Percentiles rank a stretch among this genome's conserved stretches.
phyloP scores from a whole-genome alignment of 2,797 vertebrate genomes.

The Xenentodon cancila region DNA sequence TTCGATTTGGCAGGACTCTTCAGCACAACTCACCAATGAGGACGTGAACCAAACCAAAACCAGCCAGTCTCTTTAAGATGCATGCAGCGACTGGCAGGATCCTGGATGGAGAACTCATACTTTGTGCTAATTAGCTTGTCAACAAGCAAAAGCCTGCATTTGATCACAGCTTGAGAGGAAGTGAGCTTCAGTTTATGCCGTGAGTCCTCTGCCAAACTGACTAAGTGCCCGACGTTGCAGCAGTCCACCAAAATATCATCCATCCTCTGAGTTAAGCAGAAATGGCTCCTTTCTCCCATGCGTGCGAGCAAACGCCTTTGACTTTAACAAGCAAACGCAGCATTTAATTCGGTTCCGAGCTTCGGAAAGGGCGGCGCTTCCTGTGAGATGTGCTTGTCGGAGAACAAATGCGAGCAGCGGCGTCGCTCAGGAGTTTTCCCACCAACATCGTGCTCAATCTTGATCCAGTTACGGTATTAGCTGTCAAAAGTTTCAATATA shows the following conservation, averaged over 20 bases:
- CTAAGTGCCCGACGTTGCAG: slow-evolving; percentile 36
- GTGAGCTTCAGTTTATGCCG: slow-evolving; percentile 51
- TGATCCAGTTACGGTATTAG: too few species aligned
- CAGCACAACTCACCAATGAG: slow-evolving; percentile 65
- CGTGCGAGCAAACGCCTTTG: not conserved
- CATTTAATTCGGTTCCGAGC: slow-evolving; percentile 2
- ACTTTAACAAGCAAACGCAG: slow-evolving; percentile 8
- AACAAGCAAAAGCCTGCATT: slow-evolving; percentile 71
- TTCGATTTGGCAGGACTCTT: slow-evolving; percentile 67
- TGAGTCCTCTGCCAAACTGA: slow-evolving; percentile 49
- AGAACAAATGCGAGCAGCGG: not conserved
- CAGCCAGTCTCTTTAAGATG: slow-evolving; percentile 68
- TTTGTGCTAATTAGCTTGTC: slow-evolving; percentile 75
- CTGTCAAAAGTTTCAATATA: too few species aligned
- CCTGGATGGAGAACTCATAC: slow-evolving; percentile 59
- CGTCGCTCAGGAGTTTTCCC: too few species aligned
- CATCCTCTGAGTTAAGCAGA: slow-evolving; percentile 23
- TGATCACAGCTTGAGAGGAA: slow-evolving; percentile 72
- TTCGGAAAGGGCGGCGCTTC: not conserved
- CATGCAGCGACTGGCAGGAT: slow-evolving; percentile 65
- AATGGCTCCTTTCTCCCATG: slow-evolving; percentile 7
- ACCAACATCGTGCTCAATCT: too few species aligned
- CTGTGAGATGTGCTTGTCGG: not conserved
- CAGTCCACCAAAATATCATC: slow-evolving; percentile 42
- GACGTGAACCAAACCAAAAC: slow-evolving; percentile 63